Evolutionary conservation across 53 echinoderm and acorn worm genomes (phyloP), one percentile per base, ranked within the genome.

Genomic region (Paracentrotus lividus): DNA sequence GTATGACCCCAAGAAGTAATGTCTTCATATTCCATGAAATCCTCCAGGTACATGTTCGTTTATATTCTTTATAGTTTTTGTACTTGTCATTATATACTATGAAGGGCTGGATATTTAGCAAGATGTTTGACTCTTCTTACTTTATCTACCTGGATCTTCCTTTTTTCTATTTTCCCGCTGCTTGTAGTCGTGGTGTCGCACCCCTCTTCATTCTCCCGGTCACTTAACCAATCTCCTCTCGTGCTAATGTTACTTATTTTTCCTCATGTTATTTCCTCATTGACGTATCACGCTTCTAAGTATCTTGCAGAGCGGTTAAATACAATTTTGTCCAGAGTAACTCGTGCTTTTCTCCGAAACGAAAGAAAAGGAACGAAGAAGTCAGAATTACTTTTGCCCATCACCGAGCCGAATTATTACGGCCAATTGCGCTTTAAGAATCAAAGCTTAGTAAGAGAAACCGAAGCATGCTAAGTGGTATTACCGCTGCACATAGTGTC

Each of bases 381-480:
- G 81, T 47, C 81, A 81, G 13, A 47, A 44, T 81, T 81, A 26
- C 81, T 81, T 81, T 81, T 12, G n/a, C n/a, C n/a, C 81, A 47
- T 26, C 26, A 45, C 47, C 9, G 81, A 81, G 2, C 49, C 42
- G 81, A 81, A 81, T 81, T 81, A 81, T 81, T 81, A 81, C 81
- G 27, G n/a, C 81, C 81, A 47, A 81, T 47, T 81, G 81, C 81
- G 5, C 81, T n/a, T 10, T 27, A n/a, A 9, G 81, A 81, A 44
- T 81, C 81, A 81, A 81, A 81, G 49, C n/a, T n/a, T n/a, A 13
- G 81, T 27, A 47, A 45, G 47, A 44, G 45, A 47, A 45, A 4
- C n/a, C 81, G 27, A 81, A n/a, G 81, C 47, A 24, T n/a, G 10
- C 26, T 81, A 81, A 81, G 47, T 81, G 81, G 81, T 24, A 27